phyloP scores from a whole-genome alignment of 2,888 invertebrate species.

The Tetragonula carbonaria region DNA sequence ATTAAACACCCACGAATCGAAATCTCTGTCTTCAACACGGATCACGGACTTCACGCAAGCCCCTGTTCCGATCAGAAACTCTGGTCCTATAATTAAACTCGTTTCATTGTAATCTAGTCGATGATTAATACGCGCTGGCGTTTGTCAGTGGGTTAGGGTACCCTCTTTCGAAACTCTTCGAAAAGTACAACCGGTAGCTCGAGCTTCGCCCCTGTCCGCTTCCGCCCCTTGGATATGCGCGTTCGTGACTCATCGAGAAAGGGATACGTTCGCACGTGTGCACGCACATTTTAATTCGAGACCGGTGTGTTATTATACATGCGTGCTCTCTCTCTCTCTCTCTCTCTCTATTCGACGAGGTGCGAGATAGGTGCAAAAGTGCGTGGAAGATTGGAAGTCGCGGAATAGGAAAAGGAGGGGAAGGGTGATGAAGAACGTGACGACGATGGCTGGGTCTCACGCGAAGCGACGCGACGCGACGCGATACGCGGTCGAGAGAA shows the following conservation, averaged over 20 bases:
- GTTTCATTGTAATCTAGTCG: conserved; percentile 51
- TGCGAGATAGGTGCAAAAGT: conserved; percentile 26
- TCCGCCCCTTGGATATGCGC: conserved; percentile 28
- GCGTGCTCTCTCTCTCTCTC: background rate
- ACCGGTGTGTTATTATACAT: conserved; percentile 28
- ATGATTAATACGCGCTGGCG: conserved; percentile 37
- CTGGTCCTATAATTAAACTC: conserved; percentile 31
- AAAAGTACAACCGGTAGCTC: conserved; percentile 20
- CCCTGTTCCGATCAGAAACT: background rate
- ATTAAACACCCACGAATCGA: background rate
- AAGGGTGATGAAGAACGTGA: conserved; percentile 34
- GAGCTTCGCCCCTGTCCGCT: conserved; percentile 33
- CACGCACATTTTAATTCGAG: conserved; percentile 54
- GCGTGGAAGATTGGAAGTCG: conserved; percentile 20
- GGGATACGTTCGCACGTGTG: conserved; percentile 49
- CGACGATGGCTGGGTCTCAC: conserved; percentile 53
- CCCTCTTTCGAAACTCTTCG: conserved; percentile 10
- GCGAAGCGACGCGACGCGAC: conserved; percentile 36
- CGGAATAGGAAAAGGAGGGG: background rate
- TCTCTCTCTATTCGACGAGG: background rate
- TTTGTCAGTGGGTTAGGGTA: background rate
- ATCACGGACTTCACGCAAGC: background rate
- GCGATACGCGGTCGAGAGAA: conserved; percentile 15
- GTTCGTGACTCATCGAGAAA: conserved; percentile 49
- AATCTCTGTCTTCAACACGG: background rate